phyloP scores from a whole-genome alignment of 2,797 vertebrate genomes.

The Serranus cabrilla region DNA sequence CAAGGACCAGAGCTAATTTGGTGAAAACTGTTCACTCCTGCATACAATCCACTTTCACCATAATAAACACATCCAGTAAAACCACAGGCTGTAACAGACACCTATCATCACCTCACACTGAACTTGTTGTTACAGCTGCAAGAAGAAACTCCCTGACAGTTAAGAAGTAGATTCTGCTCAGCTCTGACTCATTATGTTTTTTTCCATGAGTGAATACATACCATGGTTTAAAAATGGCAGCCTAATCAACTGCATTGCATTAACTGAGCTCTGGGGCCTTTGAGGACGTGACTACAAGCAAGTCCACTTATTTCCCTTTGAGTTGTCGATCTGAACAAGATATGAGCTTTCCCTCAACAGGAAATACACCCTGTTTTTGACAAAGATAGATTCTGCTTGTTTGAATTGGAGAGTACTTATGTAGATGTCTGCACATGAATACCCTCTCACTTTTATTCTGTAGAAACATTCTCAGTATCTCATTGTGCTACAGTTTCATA shows the following conservation, averaged over 20 bases:
- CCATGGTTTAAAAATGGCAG: background rate
- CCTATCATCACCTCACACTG: background rate
- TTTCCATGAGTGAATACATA: background rate
- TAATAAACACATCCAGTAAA: background rate
- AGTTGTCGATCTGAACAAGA: background rate
- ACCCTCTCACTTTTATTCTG: background rate
- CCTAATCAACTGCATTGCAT: background rate
- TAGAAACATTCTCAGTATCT: background rate
- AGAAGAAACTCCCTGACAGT: constrained; percentile 4
- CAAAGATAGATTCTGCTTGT: background rate
- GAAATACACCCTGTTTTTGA: background rate
- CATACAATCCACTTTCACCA: background rate
- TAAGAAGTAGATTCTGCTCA: constrained; percentile 7
- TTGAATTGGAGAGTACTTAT: background rate
- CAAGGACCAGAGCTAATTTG: too few species aligned
- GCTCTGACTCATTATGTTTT: background rate
- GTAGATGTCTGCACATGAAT: background rate
- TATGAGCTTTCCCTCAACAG: constrained; percentile 5
- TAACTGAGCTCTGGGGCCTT: background rate
- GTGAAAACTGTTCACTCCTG: too few species aligned
- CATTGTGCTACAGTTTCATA: background rate
- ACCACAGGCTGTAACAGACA: background rate
- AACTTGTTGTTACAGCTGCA: background rate
- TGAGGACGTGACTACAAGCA: constrained; percentile 7
- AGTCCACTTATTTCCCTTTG: constrained; percentile 5